These are phyloP conservation scores for Scaptomyza tumidula DNA, from an alignment of 2,888 invertebrate species.

Conservation along the genomic window DNA sequence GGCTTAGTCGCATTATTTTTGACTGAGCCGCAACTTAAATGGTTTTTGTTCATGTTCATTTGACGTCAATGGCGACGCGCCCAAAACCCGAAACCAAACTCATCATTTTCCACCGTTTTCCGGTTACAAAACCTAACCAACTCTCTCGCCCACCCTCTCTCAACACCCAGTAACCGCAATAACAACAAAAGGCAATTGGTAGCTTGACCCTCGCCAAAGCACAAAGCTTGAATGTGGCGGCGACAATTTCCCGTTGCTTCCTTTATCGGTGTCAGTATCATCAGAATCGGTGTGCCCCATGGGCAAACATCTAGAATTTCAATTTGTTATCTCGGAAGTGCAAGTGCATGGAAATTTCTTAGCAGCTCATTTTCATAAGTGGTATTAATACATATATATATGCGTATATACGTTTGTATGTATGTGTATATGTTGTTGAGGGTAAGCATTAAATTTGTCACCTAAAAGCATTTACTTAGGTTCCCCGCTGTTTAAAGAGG, in stretches of 20 bases:
- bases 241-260: constrained; percentile 59
- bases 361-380: constrained; percentile 16
- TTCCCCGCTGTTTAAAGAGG: constrained; percentile 23
- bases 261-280: constrained; percentile 31
- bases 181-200: constrained; percentile 35
- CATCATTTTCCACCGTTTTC: constrained; percentile 33
- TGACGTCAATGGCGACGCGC: constrained; percentile 52
- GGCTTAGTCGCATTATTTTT: neutral
- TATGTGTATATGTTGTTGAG: no score
- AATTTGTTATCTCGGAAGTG: constrained; percentile 70
- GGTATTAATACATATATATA: neutral
- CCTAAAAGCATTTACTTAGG: constrained; percentile 43
- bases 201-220: constrained; percentile 60
- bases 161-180: constrained; percentile 41
- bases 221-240: constrained; percentile 1
- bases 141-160: neutral
- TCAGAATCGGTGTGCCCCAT: neutral
- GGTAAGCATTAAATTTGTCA: constrained; percentile 41
- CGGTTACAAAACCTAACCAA: neutral
- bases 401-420: neutral
- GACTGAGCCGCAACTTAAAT: neutral
- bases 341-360: constrained; percentile 60
- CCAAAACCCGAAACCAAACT: constrained; percentile 27
- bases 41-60: neutral
- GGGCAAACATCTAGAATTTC: constrained; percentile 71